phyloP scores from a whole-genome alignment of 2,113 vertebrate genomes.

The Myanophis thanlyinensis region DNA sequence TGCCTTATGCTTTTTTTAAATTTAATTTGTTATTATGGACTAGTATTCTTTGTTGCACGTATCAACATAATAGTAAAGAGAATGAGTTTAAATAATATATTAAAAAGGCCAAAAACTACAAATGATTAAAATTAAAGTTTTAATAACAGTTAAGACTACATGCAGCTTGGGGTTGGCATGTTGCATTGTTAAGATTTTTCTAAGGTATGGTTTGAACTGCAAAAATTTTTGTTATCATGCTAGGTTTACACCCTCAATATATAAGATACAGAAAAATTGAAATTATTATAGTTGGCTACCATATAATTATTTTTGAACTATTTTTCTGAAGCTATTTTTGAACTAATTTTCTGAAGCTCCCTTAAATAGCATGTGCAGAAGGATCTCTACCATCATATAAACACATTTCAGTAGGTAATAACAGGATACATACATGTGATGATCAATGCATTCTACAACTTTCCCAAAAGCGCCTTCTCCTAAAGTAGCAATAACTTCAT shows the following conservation, averaged over 20 bases:
- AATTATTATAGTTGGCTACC: neutral
- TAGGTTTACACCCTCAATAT: neutral
- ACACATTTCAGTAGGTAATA: neutral
- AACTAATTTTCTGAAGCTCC: neutral
- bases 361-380: fast-evolving
- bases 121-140: neutral
- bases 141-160: neutral
- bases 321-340: neutral
- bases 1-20: neutral
- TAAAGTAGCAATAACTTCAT: constrained; percentile 95
- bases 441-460: constrained; percentile 96
- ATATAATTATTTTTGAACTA: neutral
- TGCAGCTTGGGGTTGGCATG: neutral
- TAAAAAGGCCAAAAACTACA: neutral
- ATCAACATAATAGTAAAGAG: neutral
- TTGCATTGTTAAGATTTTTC: neutral
- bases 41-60: neutral
- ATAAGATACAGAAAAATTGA: neutral
- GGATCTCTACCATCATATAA: neutral
- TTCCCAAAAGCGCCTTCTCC: constrained; percentile 99
- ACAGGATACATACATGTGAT: constrained; percentile 72
- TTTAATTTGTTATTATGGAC: neutral
- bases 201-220: neutral
- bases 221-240: neutral
- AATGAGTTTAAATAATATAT: neutral